Evolutionary conservation across 2,113 vertebrate genomes (phyloP).

Genomic region (Xenus cinereus): DNA sequence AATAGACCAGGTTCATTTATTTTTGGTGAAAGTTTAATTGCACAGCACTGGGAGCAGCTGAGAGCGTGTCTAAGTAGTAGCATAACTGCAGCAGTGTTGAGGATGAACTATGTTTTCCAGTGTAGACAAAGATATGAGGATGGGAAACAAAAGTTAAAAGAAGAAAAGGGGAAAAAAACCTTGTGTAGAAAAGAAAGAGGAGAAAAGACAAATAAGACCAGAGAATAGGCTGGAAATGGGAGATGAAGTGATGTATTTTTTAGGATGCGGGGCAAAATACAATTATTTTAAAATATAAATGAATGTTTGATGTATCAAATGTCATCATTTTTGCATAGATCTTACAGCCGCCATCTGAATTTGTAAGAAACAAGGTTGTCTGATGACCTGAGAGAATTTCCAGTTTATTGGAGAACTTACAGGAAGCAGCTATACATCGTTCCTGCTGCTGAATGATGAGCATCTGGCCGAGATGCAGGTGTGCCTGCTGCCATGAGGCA

Average conservation of each 20-base stretch:
- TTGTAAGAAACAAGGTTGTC: background rate
- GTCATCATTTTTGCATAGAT: background rate
- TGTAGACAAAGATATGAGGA: background rate
- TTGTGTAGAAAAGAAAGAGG: background rate
- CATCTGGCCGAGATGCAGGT: fast-evolving
- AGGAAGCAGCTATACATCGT: background rate
- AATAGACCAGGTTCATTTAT: background rate
- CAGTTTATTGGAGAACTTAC: background rate
- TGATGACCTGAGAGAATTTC: background rate
- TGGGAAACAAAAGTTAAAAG: background rate
- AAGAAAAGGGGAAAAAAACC: background rate
- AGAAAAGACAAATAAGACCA: background rate
- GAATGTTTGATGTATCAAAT: background rate
- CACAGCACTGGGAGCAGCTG: background rate
- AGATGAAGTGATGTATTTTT: background rate
- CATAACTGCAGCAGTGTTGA: background rate
- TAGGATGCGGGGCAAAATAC: background rate
- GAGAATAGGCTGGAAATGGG: background rate
- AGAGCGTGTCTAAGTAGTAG: background rate
- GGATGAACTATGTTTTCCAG: background rate
- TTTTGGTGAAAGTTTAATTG: background rate
- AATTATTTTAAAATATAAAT: background rate
- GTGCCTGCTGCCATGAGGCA: background rate
- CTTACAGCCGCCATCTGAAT: background rate
- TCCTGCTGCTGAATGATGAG: background rate